These are phyloP conservation scores for Setophaga kirtlandii DNA, from an alignment of 2,113 vertebrate species.

Conservation along the genomic window DNA sequence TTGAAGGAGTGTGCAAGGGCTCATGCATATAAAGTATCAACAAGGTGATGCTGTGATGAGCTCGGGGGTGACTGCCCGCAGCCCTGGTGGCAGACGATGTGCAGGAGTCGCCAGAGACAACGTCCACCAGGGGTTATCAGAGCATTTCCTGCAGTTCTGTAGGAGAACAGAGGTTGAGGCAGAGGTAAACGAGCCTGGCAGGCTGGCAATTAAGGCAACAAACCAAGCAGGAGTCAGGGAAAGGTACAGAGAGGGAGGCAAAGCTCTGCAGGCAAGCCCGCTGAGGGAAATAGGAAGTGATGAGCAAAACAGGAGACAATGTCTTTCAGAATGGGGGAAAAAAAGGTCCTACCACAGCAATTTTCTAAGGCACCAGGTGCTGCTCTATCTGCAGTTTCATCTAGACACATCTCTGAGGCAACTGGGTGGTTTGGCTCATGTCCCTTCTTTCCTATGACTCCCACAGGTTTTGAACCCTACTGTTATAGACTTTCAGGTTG, in stretches of 20 bases:
- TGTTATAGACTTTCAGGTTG: neutral
- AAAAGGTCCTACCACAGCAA: neutral
- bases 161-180: neutral
- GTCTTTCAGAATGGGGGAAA: neutral
- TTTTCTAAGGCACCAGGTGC: neutral
- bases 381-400: neutral
- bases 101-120: neutral
- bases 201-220: neutral
- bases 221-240: neutral
- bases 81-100: fast-evolving
- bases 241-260: neutral
- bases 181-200: neutral
- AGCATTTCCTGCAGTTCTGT: neutral
- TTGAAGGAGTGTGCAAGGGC: neutral
- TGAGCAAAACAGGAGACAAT: neutral
- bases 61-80: fast-evolving
- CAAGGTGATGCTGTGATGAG: neutral
- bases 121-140: neutral
- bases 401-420: neutral
- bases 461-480: neutral
- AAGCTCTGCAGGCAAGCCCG: neutral
- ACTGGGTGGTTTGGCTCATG: neutral
- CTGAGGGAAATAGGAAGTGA: neutral
- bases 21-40: neutral
- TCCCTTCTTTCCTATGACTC: neutral